Evolutionary conservation across 2,888 invertebrate species (phyloP).

Genomic region (Listrodromus nycthemerus): DNA sequence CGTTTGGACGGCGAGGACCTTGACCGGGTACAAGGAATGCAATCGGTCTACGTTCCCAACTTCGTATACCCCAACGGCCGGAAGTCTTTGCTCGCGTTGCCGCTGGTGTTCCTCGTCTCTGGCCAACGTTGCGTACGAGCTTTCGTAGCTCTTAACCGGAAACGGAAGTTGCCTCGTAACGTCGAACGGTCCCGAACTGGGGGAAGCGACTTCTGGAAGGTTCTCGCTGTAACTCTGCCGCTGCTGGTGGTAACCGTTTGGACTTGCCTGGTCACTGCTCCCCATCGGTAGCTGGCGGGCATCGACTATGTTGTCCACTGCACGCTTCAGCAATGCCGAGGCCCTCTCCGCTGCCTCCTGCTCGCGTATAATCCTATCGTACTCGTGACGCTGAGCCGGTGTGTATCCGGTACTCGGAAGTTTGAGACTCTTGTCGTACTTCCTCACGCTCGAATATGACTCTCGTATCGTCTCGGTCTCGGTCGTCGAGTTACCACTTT

Average conservation of each 20-base stretch:
- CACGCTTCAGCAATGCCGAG: constrained; percentile 62
- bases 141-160: constrained; percentile 19
- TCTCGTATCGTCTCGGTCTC: constrained; percentile 78
- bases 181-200: neutral
- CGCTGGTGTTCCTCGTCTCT: constrained; percentile 16
- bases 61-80: neutral
- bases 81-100: constrained; percentile 22
- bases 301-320: constrained; percentile 42
- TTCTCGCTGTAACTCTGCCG: constrained; percentile 34
- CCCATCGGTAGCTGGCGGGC: constrained; percentile 1
- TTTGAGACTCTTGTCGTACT: constrained; percentile 68
- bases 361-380: constrained; percentile 64
- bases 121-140: neutral
- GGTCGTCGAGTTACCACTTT: constrained; percentile 78
- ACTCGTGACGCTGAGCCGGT: constrained; percentile 64
- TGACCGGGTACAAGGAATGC: constrained; percentile 34
- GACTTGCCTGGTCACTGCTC: constrained; percentile 19
- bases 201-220: constrained; percentile 13
- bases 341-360: constrained; percentile 68
- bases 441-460: constrained; percentile 77
- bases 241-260: neutral
- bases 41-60: constrained; percentile 17
- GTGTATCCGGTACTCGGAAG: constrained; percentile 68
- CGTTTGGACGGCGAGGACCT: constrained; percentile 38
- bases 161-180: constrained; percentile 46